Base-by-base conservation (phyloP, 2,797 vertebrate genomes). In the Pangasius mekongensis region DNA sequence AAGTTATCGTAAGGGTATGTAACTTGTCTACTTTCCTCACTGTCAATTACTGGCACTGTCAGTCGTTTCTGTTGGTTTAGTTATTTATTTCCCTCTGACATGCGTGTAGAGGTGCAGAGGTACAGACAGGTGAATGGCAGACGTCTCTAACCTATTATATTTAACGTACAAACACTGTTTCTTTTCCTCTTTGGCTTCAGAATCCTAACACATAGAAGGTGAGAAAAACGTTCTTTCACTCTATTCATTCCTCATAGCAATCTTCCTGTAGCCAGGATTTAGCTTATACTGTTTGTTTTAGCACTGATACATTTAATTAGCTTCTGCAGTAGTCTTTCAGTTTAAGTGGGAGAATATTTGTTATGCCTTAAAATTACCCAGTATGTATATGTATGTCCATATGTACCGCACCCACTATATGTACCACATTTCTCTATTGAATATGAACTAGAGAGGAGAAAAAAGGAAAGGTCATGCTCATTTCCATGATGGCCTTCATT, bases 401-500 rank as follows among this genome's bases (percentile, higher is more conserved):
- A 89, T 91, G 87, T 92, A 92, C 91, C 16, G 4, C 80, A 77
- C 80, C 54, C 27, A 86, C 78, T 89, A 83, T 86, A 86, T 83
- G 88, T 77, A 58, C 78, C 69, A 92, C 93, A 94, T 94, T 93
- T 86, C 90, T 91, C 91, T 94, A 95, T 96, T 96, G 96, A 96
- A 96, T 97, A 94, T 96, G 96, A 97, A 98, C 97, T 96, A 95
- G 95, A 74, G 87, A 78, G 94, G 95, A 94, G 96, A 96, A 95
- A 96, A 96, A 93, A 73, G 96, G 97, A 98, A 98, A 98, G 98
- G 97, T 97, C 97, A 97, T 90, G 93, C 96, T 98, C 96, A 99
- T 99, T 98, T 99, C 97, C 98, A 99, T 99, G 96, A 96, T 96
- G 96, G 97, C 97, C 97, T 98, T 99, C 97, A 98, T 99, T 99